Conservation (phyloP, 2,797 vertebrate species). For the Dicrostonyx torquatus region DNA sequence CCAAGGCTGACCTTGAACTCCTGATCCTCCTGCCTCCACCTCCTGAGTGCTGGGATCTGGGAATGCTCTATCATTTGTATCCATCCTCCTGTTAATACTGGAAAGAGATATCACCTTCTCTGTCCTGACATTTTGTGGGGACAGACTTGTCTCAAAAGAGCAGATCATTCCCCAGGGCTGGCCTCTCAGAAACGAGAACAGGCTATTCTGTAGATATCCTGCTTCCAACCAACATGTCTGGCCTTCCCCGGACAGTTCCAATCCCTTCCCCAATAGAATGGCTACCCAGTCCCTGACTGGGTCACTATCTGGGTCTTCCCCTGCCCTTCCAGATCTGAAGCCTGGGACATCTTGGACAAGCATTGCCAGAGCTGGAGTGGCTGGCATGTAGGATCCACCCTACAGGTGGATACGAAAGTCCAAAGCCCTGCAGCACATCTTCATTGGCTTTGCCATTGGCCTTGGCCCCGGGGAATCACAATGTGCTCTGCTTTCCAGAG, state of each 20-base stretch:
- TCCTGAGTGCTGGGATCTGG: neutral
- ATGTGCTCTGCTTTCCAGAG: accelerated
- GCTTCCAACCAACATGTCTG: neutral
- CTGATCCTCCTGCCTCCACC: neutral
- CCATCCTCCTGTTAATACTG: neutral
- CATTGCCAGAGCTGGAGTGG: neutral
- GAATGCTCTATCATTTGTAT: neutral
- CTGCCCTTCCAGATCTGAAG: neutral
- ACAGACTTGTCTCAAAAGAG: constrained; percentile 8
- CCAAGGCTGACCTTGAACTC: neutral
- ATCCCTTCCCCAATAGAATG: neutral
- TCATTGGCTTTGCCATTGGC: neutral
- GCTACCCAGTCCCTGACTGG: neutral
- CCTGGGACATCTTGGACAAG: neutral
- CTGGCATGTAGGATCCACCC: accelerated
- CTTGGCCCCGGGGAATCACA: neutral
- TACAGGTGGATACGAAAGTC: accelerated
- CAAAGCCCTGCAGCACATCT: accelerated
- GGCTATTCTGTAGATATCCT: neutral
- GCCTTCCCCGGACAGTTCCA: neutral
- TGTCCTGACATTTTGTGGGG: constrained; percentile 47
- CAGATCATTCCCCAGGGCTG: neutral
- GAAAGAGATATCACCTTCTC: neutral
- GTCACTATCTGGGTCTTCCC: neutral
- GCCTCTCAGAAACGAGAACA: neutral